Conservation (phyloP, 2,888 invertebrate genomes). For the Dysmachus trigonus region DNA sequence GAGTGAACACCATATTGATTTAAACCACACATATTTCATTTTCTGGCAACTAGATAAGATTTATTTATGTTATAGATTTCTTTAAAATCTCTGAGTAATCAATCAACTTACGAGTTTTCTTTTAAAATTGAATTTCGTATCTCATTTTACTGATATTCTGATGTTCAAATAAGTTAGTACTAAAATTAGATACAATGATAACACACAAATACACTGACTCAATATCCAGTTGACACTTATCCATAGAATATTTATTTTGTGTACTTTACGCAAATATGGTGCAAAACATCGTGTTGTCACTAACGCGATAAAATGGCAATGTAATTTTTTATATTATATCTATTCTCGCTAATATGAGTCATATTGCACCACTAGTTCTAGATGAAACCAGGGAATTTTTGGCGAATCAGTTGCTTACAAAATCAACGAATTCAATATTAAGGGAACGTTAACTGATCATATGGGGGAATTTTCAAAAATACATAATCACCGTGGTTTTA, state of each 20-base stretch:
- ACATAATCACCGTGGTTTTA: not conserved
- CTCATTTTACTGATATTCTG: not conserved
- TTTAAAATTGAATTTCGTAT: not conserved
- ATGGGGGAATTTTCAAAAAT: not conserved
- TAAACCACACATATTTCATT: too few relatives aligned
- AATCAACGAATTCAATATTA: not conserved
- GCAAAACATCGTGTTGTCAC: too few relatives aligned
- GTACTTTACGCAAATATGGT: not conserved
- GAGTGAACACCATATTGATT: too few relatives aligned
- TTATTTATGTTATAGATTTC: not conserved
- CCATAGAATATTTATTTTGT: not conserved
- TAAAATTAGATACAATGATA: not conserved
- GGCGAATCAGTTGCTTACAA: not conserved
- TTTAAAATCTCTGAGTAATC: not conserved
- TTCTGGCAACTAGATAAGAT: too few relatives aligned
- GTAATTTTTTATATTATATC: too few relatives aligned
- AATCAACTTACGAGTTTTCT: too few relatives aligned
- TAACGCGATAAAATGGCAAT: too few relatives aligned
- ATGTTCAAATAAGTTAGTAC: not conserved
- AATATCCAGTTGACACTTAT: not conserved
- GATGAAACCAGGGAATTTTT: not conserved
- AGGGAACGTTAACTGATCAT: too few relatives aligned
- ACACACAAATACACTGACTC: not conserved
- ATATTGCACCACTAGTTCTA: not conserved
- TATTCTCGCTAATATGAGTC: not conserved